Evolutionary conservation across 2,888 invertebrate species (phyloP).

Genomic region (Fragum fragum): DNA sequence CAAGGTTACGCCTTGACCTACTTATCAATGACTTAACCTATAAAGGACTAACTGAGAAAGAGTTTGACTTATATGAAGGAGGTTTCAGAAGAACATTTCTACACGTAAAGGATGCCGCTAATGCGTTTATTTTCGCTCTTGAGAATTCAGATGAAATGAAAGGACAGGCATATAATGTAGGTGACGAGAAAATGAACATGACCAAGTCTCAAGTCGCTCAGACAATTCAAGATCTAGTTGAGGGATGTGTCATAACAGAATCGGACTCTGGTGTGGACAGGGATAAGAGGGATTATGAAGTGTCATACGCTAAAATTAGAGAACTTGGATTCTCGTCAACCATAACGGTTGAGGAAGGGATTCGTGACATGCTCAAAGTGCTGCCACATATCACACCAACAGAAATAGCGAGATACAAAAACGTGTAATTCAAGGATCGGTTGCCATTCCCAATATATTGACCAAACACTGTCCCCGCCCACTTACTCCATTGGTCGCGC

Average conservation of each 20-base stretch:
- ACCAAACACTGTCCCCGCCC: no score
- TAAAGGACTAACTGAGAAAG: constrained; percentile 80
- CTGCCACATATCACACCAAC: constrained; percentile 77
- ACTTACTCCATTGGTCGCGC: no score
- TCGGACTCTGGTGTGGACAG: constrained; percentile 83
- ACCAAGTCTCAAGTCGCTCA: constrained; percentile 84
- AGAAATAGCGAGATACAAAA: constrained; percentile 74
- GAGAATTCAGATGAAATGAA: constrained; percentile 82
- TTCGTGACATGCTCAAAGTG: constrained; percentile 82
- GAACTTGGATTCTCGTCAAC: constrained; percentile 83
- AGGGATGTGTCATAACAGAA: constrained; percentile 79
- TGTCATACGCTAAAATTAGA: constrained; percentile 84
- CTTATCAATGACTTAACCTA: constrained; percentile 85
- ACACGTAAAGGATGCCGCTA: constrained; percentile 85
- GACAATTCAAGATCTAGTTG: constrained; percentile 80
- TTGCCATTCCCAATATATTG: no score
- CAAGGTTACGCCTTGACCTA: constrained; percentile 85
- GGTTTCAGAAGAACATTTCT: constrained; percentile 85
- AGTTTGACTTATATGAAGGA: constrained; percentile 85
- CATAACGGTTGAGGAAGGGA: constrained; percentile 83
- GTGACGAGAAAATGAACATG: constrained; percentile 86
- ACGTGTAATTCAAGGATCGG: constrained; percentile 60
- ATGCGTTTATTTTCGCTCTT: constrained; percentile 85
- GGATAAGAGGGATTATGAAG: constrained; percentile 86
- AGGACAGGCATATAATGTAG: constrained; percentile 85